Evolutionary conservation across 2,888 invertebrate genomes (phyloP), one percentile per base, ranked within the genome.

Genomic region (Pachliopta kotzebuea): DNA sequence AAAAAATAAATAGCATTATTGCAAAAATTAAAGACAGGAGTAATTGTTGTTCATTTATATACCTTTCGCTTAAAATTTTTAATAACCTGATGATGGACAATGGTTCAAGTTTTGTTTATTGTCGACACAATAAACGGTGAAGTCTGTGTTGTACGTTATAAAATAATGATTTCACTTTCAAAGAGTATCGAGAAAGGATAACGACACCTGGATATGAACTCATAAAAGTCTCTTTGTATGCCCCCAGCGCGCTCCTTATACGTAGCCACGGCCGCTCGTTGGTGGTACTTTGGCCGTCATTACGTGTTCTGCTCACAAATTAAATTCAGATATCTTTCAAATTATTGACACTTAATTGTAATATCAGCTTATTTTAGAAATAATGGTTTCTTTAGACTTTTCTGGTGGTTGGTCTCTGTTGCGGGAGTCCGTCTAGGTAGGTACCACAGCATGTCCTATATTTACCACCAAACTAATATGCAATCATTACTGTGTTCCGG

Each of bases 111-210:
- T 37, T 0, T 37, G 37, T 37, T 37, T 37, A 37, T 14, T 11
- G 11, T 37, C 37, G 14, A 37, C 37, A 37, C 4, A 11, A 37
- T 14, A 37, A 37, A 14, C 37, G 14, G 37, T n/a, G 8, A 52
- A 52, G 21, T 23, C 26, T 20, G 37, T 9, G 26, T 26, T 49
- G 49, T 50, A 56, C 18, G 56, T 18, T 9, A 37, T 18, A 24
- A 60, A 58, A 68, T 69, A 69, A 69, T 77, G 75, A 76, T 82
- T 85, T 85, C 77, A 77, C 85, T 86, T 83, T 85, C 80, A 83
- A 81, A 68, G 78, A 78, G 76, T 76, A 74, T 59, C 69, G 65
- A 68, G 66, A 70, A 66, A 82, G 83, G 78, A 81, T 81, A 81
- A 76, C 70, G 80, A 81, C 79, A 76, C 72, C 68, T 74, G 72